These are phyloP conservation scores for Fistularia commersonii DNA, from an alignment of 2,797 vertebrate species.

Conservation along the genomic window DNA sequence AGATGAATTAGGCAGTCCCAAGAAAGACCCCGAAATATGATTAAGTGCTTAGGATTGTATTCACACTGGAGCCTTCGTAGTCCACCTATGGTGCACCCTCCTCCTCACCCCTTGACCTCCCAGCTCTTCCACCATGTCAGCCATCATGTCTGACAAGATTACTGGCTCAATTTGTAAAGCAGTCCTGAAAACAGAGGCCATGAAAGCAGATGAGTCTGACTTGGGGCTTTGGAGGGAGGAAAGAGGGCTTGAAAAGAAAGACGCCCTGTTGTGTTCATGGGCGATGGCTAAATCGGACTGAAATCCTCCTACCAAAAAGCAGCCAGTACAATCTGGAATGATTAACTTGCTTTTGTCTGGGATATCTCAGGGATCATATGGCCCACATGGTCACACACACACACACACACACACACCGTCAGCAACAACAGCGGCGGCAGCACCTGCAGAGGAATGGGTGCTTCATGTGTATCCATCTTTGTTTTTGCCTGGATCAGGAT, in stretches of 20 bases:
- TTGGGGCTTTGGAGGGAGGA: conserved; percentile 23
- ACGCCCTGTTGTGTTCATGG: conserved; percentile 63
- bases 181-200: conserved; percentile 5
- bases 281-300: conserved; percentile 55
- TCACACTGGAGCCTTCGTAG: conserved; percentile 4
- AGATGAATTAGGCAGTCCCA: not conserved
- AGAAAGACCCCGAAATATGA: not conserved
- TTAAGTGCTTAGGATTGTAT: not conserved
- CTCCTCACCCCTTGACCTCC: conserved; percentile 29
- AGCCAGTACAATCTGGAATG: conserved; percentile 74
- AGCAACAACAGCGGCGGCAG: no score
- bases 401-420: no score
- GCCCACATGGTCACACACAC: conserved; percentile 4
- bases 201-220: conserved; percentile 59
- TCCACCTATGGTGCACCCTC: conserved; percentile 22
- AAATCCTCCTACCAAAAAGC: conserved; percentile 57
- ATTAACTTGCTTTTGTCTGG: conserved; percentile 73
- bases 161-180: conserved; percentile 63
- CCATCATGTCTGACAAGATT: conserved; percentile 76
- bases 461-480: no score
- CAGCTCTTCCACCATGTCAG: conserved; percentile 50
- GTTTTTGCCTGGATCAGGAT: no score
- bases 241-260: conserved; percentile 43
- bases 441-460: no score
- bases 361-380: conserved; percentile 60